Conservation (phyloP, 2,797 vertebrate genomes). For the Hozukius guyotensis region DNA sequence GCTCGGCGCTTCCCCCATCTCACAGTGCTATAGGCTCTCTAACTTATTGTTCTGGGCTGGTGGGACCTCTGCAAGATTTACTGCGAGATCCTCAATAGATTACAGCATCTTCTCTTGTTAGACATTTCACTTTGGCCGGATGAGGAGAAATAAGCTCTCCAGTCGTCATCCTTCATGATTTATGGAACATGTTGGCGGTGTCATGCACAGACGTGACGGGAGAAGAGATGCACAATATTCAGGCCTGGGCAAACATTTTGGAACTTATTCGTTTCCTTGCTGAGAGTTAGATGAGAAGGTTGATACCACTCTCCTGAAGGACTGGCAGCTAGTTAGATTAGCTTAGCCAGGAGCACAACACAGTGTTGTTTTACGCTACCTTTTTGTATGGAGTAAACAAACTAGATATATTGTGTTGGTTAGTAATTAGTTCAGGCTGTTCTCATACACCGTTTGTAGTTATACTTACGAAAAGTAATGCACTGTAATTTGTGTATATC, state of each 20-base stretch:
- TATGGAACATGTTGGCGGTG: not conserved
- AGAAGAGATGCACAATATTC: not conserved
- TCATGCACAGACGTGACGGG: not conserved
- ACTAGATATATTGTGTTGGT: not conserved
- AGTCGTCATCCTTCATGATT: not conserved
- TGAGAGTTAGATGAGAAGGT: too few relatives aligned
- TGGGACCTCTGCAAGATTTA: constrained; percentile 56
- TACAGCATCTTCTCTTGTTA: constrained; percentile 38
- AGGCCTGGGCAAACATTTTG: not conserved
- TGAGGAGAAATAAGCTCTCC: constrained; percentile 3
- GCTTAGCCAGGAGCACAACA: accelerated
- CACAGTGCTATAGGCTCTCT: constrained; percentile 18
- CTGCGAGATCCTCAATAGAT: constrained; percentile 55
- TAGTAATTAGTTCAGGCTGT: too few relatives aligned
- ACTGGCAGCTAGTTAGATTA: not conserved
- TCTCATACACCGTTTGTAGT: accelerated
- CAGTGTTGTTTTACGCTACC: not conserved
- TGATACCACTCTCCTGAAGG: not conserved
- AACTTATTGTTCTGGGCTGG: constrained; percentile 67
- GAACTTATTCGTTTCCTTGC: not conserved
- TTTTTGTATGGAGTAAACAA: not conserved
- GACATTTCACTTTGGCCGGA: constrained; percentile 40
- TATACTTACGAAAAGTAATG: too few relatives aligned
- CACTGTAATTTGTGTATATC: too few relatives aligned
- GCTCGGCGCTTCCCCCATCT: not conserved